A percentile compares a stretch with the other conserved stretches of the same genome.
phyloP scores from a whole-genome alignment of 2,113 vertebrate genomes.

The Chunga burmeisteri region DNA sequence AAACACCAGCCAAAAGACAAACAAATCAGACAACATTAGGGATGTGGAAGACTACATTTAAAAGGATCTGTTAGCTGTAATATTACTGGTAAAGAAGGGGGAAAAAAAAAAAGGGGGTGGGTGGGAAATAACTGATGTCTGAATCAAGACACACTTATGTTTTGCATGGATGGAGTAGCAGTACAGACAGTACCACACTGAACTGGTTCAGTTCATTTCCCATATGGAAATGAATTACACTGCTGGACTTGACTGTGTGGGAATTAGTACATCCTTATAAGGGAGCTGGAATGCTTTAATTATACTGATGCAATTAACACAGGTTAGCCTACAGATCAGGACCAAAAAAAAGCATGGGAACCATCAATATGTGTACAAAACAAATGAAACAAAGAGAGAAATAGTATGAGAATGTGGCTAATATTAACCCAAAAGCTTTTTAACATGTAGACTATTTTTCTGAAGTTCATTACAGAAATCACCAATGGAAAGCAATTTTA shows the following conservation, averaged over 20 bases:
- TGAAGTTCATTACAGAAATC: background rate
- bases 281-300: conserved; percentile 10
- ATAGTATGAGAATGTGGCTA: background rate
- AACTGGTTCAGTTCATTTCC: background rate
- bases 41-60: background rate
- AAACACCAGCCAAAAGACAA: conserved; percentile 20
- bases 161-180: background rate
- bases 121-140: background rate
- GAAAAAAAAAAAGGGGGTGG: background rate
- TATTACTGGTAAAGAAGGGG: rapidly evolving
- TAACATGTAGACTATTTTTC: background rate
- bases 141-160: background rate
- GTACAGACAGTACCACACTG: rapidly evolving
- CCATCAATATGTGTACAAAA: background rate
- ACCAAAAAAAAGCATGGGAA: background rate
- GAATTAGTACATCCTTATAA: background rate
- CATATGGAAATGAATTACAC: background rate
- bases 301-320: background rate
- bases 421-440: background rate
- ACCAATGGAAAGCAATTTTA: background rate
- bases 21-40: background rate
- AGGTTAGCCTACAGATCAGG: background rate
- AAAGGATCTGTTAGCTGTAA: background rate
- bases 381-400: background rate
- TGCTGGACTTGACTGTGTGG: background rate